phyloP scores from a whole-genome alignment of 2,113 vertebrate genomes.

The Oreamnos americanus region DNA sequence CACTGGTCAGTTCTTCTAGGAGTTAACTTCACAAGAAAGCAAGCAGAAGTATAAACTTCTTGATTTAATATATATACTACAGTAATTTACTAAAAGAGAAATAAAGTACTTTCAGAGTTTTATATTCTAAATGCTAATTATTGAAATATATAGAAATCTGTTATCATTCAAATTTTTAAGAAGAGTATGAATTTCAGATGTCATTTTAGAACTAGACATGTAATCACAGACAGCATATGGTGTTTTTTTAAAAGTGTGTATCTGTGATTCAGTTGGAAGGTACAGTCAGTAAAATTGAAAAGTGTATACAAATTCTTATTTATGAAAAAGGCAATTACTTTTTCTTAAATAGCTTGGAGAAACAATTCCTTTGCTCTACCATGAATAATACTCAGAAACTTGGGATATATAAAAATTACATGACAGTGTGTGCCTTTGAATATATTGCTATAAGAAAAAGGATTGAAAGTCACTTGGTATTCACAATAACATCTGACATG shows the following conservation, averaged over 20 bases:
- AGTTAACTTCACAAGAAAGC: slow-evolving; percentile 43
- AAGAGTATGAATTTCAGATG: slow-evolving; percentile 14
- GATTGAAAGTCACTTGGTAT: neutral
- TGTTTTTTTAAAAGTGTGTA: neutral
- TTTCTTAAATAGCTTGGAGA: neutral
- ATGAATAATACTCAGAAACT: neutral
- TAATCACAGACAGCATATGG: neutral
- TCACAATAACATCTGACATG: neutral
- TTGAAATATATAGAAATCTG: neutral
- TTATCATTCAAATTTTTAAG: slow-evolving; percentile 29
- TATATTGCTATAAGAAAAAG: neutral
- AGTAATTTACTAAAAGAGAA: slow-evolving; percentile 31
- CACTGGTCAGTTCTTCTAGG: slow-evolving; percentile 48
- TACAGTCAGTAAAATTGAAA: neutral
- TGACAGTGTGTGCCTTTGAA: neutral
- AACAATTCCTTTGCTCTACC: neutral
- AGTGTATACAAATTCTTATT: neutral
- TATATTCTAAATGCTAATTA: slow-evolving; percentile 31
- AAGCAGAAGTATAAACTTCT: slow-evolving; percentile 23
- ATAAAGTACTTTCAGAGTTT: slow-evolving; percentile 30
- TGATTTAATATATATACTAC: slow-evolving; percentile 13
- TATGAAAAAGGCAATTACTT: neutral
- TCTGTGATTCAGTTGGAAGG: neutral
- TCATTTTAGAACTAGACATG: slow-evolving; percentile 35
- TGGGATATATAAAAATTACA: neutral